phyloP scores from a whole-genome alignment of 2,888 invertebrate species.

The Ischnura elegans region DNA sequence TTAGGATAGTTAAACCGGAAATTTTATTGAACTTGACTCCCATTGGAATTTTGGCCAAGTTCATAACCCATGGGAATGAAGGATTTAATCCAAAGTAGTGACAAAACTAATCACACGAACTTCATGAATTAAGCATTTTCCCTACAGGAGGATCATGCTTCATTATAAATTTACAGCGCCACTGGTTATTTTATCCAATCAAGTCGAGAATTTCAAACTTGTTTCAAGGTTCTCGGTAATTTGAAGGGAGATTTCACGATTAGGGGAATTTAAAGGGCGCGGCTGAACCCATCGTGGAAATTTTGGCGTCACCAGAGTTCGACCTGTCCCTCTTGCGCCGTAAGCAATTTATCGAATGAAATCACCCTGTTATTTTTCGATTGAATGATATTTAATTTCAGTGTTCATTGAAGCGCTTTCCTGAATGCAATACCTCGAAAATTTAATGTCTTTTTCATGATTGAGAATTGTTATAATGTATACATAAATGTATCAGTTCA shows the following conservation, averaged over 20 bases:
- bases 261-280: background rate
- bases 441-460: too few species aligned
- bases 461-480: background rate
- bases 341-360: background rate
- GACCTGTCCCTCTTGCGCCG: background rate
- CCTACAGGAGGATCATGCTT: background rate
- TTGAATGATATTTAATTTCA: background rate
- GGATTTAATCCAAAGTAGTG: background rate
- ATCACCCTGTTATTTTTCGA: background rate
- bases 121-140: background rate
- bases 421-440: too few species aligned
- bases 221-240: background rate
- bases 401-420: too few species aligned
- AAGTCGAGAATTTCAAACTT: background rate
- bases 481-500: background rate
- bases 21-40: too few species aligned
- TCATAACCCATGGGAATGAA: background rate
- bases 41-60: background rate
- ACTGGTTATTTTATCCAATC: slow-evolving; percentile 8
- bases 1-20: too few species aligned
- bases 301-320: background rate
- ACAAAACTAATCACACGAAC: background rate
- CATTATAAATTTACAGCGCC: background rate
- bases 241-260: slow-evolving; percentile 1
- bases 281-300: background rate